Conservation (phyloP, 2,888 invertebrate species). For the Selenia dentaria region DNA sequence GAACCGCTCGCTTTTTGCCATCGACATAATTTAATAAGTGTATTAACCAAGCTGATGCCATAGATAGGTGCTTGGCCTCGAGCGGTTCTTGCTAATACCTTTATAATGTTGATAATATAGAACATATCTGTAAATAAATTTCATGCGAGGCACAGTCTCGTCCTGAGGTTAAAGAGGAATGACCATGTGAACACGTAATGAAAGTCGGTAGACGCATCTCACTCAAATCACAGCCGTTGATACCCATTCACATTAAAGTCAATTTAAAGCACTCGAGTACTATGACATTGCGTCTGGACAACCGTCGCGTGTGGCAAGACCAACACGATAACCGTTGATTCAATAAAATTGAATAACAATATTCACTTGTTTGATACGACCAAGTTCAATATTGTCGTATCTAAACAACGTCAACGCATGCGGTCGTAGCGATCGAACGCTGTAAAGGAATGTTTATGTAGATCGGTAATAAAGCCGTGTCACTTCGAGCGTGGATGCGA, state of each 20-base stretch:
- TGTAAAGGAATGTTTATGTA: constrained; percentile 51
- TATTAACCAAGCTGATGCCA: constrained; percentile 78
- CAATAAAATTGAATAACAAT: constrained; percentile 62
- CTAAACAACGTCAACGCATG: constrained; percentile 54
- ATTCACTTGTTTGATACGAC: constrained; percentile 49
- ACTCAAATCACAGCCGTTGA: constrained; percentile 74
- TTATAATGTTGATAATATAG: constrained; percentile 62
- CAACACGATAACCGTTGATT: constrained; percentile 53
- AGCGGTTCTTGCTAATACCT: constrained; percentile 71
- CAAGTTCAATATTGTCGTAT: constrained; percentile 56
- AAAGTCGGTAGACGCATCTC: constrained; percentile 67
- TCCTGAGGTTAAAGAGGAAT: constrained; percentile 78
- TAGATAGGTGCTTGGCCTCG: constrained; percentile 69
- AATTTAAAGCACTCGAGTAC: constrained; percentile 71
- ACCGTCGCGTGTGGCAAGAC: constrained; percentile 71
- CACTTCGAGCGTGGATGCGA: constrained; percentile 41
- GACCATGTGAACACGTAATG: constrained; percentile 75
- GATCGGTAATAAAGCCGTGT: constrained; percentile 50
- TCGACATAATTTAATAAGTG: constrained; percentile 82
- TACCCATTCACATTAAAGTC: constrained; percentile 77
- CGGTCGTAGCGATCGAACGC: constrained; percentile 36
- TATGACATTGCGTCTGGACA: constrained; percentile 68
- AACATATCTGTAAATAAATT: constrained; percentile 50
- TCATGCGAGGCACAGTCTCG: constrained; percentile 49
- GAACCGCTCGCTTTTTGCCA: constrained; percentile 72